These are phyloP conservation scores for Raja brachyura DNA, from an alignment of 2,113 vertebrate species.

Conservation along the genomic window DNA sequence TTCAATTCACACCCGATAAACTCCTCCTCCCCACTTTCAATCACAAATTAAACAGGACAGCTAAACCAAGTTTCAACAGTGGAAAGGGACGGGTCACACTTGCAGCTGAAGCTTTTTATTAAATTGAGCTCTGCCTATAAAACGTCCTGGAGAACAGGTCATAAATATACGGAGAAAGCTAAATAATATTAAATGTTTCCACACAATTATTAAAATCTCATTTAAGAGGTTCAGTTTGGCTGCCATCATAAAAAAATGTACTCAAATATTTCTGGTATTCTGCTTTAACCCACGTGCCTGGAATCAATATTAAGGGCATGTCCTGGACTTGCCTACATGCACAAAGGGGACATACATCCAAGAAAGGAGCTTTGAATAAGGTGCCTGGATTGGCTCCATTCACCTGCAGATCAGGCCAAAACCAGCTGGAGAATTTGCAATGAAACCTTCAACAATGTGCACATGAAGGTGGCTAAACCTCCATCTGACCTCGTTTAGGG, in stretches of 20 bases:
- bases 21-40: neutral
- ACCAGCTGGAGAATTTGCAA: neutral
- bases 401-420: neutral
- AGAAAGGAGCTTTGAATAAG: slow-evolving; percentile 5
- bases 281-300: neutral
- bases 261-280: slow-evolving; percentile 13
- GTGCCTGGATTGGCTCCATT: neutral
- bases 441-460: neutral
- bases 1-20: neutral
- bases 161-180: neutral
- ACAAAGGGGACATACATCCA: neutral
- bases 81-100: neutral
- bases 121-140: neutral
- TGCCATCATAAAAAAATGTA: neutral
- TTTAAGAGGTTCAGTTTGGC: neutral
- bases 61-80: neutral
- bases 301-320: neutral
- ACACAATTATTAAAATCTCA: neutral
- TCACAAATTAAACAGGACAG: neutral
- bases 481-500: neutral
- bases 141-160: neutral
- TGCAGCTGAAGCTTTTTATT: neutral
- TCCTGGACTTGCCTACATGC: neutral
- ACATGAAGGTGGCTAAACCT: neutral
- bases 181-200: neutral